Evolutionary conservation across 2,797 vertebrate genomes (phyloP).

Genomic region (Linurgus olivaceus): DNA sequence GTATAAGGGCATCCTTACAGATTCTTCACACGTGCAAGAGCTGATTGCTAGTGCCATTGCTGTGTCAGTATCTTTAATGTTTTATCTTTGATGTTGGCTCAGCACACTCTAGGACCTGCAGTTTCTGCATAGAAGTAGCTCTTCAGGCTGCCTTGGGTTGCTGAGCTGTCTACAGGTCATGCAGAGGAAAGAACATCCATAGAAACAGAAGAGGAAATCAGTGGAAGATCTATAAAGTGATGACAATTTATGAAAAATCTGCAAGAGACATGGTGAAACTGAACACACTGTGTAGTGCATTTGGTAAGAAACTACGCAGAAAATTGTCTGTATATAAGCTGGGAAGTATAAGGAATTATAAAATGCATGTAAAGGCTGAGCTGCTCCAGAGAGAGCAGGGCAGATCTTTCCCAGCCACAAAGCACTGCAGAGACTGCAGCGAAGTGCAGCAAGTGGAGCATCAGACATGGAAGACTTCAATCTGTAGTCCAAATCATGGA

Average conservation of each 20-base stretch:
- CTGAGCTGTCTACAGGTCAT: slow-evolving; percentile 4
- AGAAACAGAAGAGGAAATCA: not conserved
- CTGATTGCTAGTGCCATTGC: not conserved
- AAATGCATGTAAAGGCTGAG: not conserved
- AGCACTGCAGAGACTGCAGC: not conserved
- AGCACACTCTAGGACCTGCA: not conserved
- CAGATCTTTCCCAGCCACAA: not conserved
- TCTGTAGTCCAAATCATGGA: not conserved
- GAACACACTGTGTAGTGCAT: not conserved
- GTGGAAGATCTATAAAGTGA: not conserved
- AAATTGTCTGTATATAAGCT: not conserved
- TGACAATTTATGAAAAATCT: not conserved
- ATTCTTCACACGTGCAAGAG: slow-evolving; percentile 9
- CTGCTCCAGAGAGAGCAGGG: not conserved
- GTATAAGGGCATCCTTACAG: not conserved
- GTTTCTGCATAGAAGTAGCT: slow-evolving; percentile 1
- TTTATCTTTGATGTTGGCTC: slow-evolving; percentile 50
- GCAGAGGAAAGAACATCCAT: not conserved
- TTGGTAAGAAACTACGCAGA: not conserved
- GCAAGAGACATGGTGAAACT: not conserved
- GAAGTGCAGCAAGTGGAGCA: not conserved
- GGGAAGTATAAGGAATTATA: not conserved
- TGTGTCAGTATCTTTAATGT: slow-evolving; percentile 40
- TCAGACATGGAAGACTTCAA: not conserved
- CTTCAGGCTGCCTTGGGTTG: not conserved